Percentiles rank a stretch among this genome's conserved stretches.
Evolutionary conservation across 1,140 invertebrate genomes (phyloP).

Genomic region (Melanaphis sacchari): DNA sequence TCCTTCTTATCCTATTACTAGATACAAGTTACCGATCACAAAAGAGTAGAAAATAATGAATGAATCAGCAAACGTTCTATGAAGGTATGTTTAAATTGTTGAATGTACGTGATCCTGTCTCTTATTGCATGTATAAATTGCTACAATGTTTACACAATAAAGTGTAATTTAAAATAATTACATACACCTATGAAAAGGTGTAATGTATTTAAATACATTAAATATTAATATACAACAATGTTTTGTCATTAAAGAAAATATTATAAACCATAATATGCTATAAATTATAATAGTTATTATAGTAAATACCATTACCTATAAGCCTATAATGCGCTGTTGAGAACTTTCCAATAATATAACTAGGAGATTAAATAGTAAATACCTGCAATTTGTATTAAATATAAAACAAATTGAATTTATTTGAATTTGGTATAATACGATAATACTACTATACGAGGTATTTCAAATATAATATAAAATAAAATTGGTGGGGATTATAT

Average conservation of each 20-base stretch:
- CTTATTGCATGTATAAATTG: conserved; percentile 43
- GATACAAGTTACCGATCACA: conserved; percentile 39
- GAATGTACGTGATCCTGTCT: conserved; percentile 28
- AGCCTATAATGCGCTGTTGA: background rate
- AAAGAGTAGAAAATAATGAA: conserved; percentile 57
- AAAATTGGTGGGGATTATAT: background rate
- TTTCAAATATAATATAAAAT: background rate
- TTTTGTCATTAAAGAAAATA: conserved; percentile 11
- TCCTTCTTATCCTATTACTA: conserved; percentile 38
- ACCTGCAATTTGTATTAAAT: background rate
- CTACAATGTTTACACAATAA: conserved; percentile 47
- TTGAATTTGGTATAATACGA: background rate
- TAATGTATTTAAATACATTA: conserved; percentile 27
- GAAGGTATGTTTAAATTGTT: background rate
- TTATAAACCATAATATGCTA: background rate
- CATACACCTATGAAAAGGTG: background rate
- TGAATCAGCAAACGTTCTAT: conserved; percentile 54
- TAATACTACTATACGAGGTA: background rate
- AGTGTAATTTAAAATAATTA: conserved; percentile 42
- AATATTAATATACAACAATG: conserved; percentile 3
- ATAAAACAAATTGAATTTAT: background rate
- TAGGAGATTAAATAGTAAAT: background rate
- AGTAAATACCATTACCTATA: background rate
- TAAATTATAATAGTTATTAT: conserved; percentile 17
- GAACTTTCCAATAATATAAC: conserved; percentile 25